Evolutionary conservation across 2,797 vertebrate species (phyloP).

Genomic region (Siniperca obscura): DNA sequence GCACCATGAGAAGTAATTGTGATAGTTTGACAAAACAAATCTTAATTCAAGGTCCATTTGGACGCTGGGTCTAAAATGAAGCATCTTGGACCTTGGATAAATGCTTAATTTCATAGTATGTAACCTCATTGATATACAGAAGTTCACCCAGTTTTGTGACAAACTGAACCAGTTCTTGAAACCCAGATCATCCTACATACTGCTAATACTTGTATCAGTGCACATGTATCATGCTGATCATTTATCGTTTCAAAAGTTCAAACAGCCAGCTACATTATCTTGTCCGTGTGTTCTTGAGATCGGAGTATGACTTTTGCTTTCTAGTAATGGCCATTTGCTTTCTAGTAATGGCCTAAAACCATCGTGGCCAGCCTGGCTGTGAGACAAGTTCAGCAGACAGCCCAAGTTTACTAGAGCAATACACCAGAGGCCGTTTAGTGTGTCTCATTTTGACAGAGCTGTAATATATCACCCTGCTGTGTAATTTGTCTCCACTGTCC

Average conservation of each 20-base stretch:
- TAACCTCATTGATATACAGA: too few relatives aligned
- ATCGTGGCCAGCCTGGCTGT: slow-evolving; percentile 53
- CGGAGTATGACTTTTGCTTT: background rate
- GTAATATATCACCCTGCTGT: slow-evolving; percentile 70
- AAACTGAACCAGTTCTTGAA: background rate
- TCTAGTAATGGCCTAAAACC: slow-evolving; percentile 43
- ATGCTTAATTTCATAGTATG: too few relatives aligned
- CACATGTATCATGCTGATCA: background rate
- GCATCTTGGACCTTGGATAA: too few relatives aligned
- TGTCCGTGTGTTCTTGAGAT: background rate
- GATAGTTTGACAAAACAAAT: too few relatives aligned
- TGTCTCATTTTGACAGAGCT: slow-evolving; percentile 64
- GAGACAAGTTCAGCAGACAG: slow-evolving; percentile 49
- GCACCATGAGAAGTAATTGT: too few relatives aligned
- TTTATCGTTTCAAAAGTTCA: background rate
- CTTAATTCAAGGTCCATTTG: too few relatives aligned
- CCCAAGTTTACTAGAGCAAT: slow-evolving; percentile 43
- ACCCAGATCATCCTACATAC: background rate
- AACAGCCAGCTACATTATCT: background rate
- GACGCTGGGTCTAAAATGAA: too few relatives aligned
- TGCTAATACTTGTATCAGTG: background rate
- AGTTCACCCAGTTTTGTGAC: too few relatives aligned
- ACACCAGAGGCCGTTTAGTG: slow-evolving; percentile 61
- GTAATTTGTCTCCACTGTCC: slow-evolving; percentile 67
- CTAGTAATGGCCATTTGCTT: slow-evolving; percentile 2